Evolutionary conservation across 2,113 vertebrate species (phyloP).

Genomic region (Galbula dea): DNA sequence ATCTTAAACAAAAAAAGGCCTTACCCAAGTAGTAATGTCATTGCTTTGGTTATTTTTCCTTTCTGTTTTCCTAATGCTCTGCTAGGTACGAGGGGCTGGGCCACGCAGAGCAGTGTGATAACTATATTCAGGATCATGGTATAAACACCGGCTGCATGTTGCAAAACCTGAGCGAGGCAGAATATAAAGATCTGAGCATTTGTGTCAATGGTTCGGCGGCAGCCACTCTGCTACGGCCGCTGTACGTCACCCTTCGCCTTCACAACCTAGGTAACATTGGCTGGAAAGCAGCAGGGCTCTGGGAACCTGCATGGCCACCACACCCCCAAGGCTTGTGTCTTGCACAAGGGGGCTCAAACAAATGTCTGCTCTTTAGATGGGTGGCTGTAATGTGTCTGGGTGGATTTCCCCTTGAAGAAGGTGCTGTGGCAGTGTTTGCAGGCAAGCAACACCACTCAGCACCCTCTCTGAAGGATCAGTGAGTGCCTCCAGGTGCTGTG

Average conservation of each 20-base stretch:
- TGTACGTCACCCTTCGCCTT: constrained; percentile 75
- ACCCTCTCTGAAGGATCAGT: not conserved
- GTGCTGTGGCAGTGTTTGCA: not conserved
- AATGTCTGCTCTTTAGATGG: accelerated
- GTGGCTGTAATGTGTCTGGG: not conserved
- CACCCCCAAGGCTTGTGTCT: accelerated
- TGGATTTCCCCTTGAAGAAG: not conserved
- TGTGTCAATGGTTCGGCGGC: constrained; percentile 82
- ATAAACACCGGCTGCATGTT: constrained; percentile 76
- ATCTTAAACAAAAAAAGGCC: not conserved
- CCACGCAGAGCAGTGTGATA: constrained; percentile 61
- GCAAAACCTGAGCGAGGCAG: constrained; percentile 61
- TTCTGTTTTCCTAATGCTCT: not conserved
- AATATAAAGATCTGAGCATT: constrained; percentile 82
- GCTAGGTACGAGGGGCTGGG: constrained; percentile 79
- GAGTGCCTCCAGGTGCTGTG: not conserved
- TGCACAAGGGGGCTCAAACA: not conserved
- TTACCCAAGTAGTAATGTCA: not conserved
- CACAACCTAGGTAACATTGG: constrained; percentile 80
- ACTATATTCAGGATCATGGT: constrained; percentile 63
- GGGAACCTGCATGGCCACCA: accelerated
- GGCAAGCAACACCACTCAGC: not conserved
- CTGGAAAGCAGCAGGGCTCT: not conserved
- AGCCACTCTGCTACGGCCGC: constrained; percentile 39
- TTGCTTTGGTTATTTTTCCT: not conserved